These are phyloP conservation scores for Ichneumon xanthorius DNA, from an alignment of 2,888 invertebrate genomes.

Conservation along the genomic window DNA sequence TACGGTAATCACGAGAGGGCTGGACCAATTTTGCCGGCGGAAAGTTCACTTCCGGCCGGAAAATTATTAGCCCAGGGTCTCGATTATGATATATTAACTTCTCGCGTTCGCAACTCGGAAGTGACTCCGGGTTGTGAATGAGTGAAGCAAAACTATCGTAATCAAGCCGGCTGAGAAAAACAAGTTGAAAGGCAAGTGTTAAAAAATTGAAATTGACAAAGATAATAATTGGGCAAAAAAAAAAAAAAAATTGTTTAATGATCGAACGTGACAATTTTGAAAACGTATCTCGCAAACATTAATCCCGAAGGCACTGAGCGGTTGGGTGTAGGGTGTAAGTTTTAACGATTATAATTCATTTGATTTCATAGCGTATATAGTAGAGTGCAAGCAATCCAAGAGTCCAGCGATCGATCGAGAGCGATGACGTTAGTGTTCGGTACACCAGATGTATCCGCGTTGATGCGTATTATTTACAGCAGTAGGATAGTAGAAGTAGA, in stretches of 20 bases:
- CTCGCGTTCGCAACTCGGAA: neutral
- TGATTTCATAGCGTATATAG: slow-evolving; percentile 73
- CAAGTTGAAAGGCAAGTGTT: neutral
- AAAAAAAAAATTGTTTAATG: neutral
- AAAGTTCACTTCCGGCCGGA: neutral
- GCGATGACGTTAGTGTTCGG: slow-evolving; percentile 84
- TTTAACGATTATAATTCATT: slow-evolving; percentile 41
- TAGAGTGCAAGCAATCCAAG: slow-evolving; percentile 84
- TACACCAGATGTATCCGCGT: slow-evolving; percentile 83
- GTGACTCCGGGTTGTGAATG: no score
- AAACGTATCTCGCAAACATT: slow-evolving; percentile 31
- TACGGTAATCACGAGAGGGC: neutral
- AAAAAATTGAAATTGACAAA: neutral
- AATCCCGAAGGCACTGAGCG: slow-evolving; percentile 29
- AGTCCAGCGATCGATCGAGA: slow-evolving; percentile 84
- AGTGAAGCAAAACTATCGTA: no score
- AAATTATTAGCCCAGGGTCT: neutral
- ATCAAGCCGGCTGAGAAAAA: no score
- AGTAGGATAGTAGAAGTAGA: slow-evolving; percentile 78
- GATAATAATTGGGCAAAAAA: neutral
- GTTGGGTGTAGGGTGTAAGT: slow-evolving; percentile 23
- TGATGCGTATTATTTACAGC: slow-evolving; percentile 85
- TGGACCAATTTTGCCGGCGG: neutral
- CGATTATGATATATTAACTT: neutral
- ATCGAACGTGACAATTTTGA: neutral